phyloP scores from a whole-genome alignment of 37 sponge, comb jelly and placozoan genomes.

The Halisarca cf. caerulea region DNA sequence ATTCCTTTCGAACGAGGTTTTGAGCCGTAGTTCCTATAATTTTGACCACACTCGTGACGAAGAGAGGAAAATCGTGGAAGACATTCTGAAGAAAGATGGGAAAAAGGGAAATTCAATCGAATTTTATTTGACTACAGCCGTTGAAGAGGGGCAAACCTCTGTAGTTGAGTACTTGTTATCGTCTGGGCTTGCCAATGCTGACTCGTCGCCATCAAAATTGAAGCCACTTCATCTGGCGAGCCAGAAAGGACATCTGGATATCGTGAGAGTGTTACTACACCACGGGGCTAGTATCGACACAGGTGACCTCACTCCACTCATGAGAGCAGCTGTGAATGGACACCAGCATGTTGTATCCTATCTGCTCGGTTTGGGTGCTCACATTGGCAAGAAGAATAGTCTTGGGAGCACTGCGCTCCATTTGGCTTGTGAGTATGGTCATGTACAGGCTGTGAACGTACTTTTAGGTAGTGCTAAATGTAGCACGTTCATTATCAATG shows the following conservation, averaged over 20 bases:
- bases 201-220: no score
- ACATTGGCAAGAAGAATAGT: background rate
- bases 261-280: background rate
- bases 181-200: no score
- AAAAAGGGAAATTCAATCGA: no score
- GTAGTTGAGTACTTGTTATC: no score
- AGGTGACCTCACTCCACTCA: background rate
- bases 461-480: background rate
- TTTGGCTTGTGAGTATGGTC: background rate
- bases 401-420: conserved; percentile 2
- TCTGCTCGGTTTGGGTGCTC: background rate
- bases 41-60: no score
- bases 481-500: background rate
- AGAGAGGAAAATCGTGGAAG: no score
- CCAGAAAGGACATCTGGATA: background rate
- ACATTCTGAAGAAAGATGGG: no score
- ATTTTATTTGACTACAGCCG: no score
- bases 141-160: no score
- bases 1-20: no score
- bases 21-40: no score
- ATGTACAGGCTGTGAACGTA: background rate
- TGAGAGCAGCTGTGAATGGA: background rate
- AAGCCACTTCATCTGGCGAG: background rate
- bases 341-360: background rate
- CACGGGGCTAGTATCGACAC: background rate